Percentiles rank a stretch among this genome's conserved stretches.
phyloP scores from a whole-genome alignment of 1,140 invertebrate genomes.

The Antheraea pernyi region DNA sequence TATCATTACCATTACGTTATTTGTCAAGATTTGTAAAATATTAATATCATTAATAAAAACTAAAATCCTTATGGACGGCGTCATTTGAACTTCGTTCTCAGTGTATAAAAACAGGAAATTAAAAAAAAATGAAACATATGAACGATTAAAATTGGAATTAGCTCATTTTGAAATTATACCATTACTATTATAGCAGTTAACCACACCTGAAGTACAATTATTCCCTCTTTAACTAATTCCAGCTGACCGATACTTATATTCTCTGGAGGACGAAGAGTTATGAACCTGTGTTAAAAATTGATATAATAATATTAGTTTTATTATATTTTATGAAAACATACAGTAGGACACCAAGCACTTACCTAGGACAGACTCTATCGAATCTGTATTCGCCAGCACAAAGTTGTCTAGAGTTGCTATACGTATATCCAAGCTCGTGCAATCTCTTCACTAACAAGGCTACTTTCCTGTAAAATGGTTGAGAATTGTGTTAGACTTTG shows the following conservation, averaged over 20 bases:
- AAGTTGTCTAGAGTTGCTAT: slow-evolving; percentile 70
- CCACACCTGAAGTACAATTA: slow-evolving; percentile 82
- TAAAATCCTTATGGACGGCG: no score
- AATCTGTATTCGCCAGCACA: slow-evolving; percentile 80
- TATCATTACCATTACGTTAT: no score
- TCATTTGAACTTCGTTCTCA: no score
- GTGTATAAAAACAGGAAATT: no score
- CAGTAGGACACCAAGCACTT: not conserved
- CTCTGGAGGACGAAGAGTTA: slow-evolving; percentile 82
- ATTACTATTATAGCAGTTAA: slow-evolving; percentile 4
- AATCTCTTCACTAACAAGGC: slow-evolving; percentile 61
- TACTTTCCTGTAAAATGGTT: slow-evolving; percentile 56
- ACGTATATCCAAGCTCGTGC: slow-evolving; percentile 68
- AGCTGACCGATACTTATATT: slow-evolving; percentile 80
- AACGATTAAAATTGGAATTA: no score
- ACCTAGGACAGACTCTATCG: slow-evolving; percentile 85
- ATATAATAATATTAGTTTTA: not conserved
- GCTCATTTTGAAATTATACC: no score
- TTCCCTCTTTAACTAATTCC: slow-evolving; percentile 80
- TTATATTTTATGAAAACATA: not conserved
- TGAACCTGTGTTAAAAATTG: slow-evolving; percentile 65
- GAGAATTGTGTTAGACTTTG: not conserved
- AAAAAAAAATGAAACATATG: no score
- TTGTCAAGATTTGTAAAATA: no score
- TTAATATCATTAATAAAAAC: no score